Conservation (phyloP, 2,888 invertebrate genomes). For the Teleiodes luculella region DNA sequence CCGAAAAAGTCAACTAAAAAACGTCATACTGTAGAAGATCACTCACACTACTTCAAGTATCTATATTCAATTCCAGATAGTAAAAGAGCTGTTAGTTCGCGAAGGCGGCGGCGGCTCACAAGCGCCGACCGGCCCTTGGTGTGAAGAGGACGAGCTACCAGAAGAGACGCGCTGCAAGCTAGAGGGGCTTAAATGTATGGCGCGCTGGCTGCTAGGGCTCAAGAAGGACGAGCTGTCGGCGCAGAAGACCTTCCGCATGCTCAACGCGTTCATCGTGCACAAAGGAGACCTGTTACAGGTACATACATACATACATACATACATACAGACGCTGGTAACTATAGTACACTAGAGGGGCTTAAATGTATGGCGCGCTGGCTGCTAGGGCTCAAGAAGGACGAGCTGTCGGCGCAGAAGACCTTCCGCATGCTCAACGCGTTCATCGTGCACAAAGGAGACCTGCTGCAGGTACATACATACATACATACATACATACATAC, state of each 20-base stretch:
- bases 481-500: too few relatives aligned
- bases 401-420: slow-evolving; percentile 93
- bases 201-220: slow-evolving; percentile 95
- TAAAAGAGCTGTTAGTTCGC: slow-evolving; percentile 95
- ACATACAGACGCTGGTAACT: too few relatives aligned
- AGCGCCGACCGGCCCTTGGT: slow-evolving; percentile 84
- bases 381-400: slow-evolving; percentile 92
- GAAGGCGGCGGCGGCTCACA: slow-evolving; percentile 81
- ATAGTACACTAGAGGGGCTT: slow-evolving; percentile 94
- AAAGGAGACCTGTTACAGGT: slow-evolving; percentile 89
- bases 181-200: slow-evolving; percentile 97
- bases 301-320: slow-evolving; percentile 28
- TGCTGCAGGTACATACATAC: slow-evolving; percentile 74
- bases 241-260: slow-evolving; percentile 95
- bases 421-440: slow-evolving; percentile 96
- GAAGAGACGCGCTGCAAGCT: slow-evolving; percentile 95
- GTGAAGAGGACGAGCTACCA: slow-evolving; percentile 90
- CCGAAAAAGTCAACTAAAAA: too few relatives aligned
- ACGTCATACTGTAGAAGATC: too few relatives aligned
- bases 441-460: slow-evolving; percentile 93
- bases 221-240: slow-evolving; percentile 92
- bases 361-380: slow-evolving; percentile 99
- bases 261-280: slow-evolving; percentile 95
- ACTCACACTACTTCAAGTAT: background rate
- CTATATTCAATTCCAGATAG: slow-evolving; percentile 80